Evolutionary conservation across 1,140 invertebrate species (phyloP).

Genomic region (Bicyclus anynana): DNA sequence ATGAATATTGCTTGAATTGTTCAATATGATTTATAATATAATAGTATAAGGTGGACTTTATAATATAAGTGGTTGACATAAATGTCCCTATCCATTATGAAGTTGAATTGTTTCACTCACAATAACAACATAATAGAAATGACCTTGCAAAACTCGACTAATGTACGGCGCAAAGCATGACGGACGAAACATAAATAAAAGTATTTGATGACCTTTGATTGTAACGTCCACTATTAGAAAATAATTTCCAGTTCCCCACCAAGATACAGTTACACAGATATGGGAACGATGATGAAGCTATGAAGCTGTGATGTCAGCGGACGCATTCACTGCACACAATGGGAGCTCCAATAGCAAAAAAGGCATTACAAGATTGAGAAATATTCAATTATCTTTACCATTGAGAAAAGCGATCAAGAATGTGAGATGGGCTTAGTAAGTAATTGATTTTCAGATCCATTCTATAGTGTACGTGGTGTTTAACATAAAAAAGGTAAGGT

Average conservation of each 20-base stretch:
- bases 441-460: slow-evolving; percentile 16
- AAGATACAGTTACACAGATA: slow-evolving; percentile 28
- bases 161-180: slow-evolving; percentile 10
- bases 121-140: slow-evolving; percentile 6
- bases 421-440: slow-evolving; percentile 7
- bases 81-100: background rate
- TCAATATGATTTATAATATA: too few relatives aligned
- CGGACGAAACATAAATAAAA: slow-evolving; percentile 7
- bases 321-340: slow-evolving; percentile 17
- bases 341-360: slow-evolving; percentile 15
- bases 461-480: background rate
- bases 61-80: background rate
- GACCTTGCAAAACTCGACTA: slow-evolving; percentile 5
- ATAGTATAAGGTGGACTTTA: too few relatives aligned
- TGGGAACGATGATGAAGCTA: slow-evolving; percentile 21
- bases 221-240: slow-evolving; percentile 21
- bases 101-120: background rate
- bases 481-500: background rate
- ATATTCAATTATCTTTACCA: slow-evolving; percentile 27
- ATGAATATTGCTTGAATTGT: too few relatives aligned
- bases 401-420: slow-evolving; percentile 19
- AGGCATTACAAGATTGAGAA: slow-evolving; percentile 23
- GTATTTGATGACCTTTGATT: slow-evolving; percentile 26
- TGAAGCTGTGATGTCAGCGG: slow-evolving; percentile 7
- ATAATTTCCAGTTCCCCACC: slow-evolving; percentile 24